phyloP scores from a whole-genome alignment of 2,888 invertebrate genomes.

The Noctua fimbriata region DNA sequence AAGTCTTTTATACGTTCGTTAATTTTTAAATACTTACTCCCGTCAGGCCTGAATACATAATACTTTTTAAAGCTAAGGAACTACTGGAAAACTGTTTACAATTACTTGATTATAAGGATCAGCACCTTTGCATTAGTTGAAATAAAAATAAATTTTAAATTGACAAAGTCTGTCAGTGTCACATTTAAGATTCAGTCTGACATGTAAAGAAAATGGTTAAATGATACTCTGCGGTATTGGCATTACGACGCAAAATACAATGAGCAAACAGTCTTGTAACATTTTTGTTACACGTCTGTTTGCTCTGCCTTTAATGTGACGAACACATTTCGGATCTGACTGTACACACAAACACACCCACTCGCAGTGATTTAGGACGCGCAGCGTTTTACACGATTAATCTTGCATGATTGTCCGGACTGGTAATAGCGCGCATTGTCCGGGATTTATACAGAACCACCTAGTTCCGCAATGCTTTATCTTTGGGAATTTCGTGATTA shows the following conservation, averaged over 20 bases:
- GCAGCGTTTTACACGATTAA: conserved; percentile 70
- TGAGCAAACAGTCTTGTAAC: neutral
- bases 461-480: conserved; percentile 56
- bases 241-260: neutral
- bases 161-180: neutral
- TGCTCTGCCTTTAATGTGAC: neutral
- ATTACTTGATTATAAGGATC: neutral
- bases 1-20: neutral
- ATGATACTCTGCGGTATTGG: neutral
- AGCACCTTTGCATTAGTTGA: neutral
- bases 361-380: conserved; percentile 67
- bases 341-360: conserved; percentile 12
- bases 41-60: neutral
- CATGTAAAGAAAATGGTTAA: neutral
- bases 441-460: conserved; percentile 61
- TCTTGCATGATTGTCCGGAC: conserved; percentile 68
- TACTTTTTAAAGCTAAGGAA: neutral
- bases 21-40: neutral
- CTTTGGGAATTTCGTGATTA: conserved; percentile 59
- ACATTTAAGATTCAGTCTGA: neutral
- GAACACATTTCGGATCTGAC: neutral
- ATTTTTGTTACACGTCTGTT: too few species aligned
- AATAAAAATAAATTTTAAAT: too few species aligned
- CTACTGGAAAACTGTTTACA: neutral
- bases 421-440: conserved; percentile 62